Base-by-base conservation (phyloP, 1,140 invertebrate genomes). In the Formica exsecta region DNA sequence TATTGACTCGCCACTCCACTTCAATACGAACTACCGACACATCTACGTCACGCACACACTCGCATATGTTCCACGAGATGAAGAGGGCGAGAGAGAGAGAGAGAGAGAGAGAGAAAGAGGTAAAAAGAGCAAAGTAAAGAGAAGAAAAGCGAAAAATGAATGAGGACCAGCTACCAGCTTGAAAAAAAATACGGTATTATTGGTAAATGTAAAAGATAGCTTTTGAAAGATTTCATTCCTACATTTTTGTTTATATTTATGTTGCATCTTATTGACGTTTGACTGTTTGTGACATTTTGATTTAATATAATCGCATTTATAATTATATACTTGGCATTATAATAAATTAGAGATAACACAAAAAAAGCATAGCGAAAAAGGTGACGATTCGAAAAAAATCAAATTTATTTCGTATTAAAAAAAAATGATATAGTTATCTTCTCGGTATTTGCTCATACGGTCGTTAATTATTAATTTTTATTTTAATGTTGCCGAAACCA, bases 1-100 rank as follows among this genome's bases (percentile, higher is more conserved):
- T 94, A 95, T 95, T 95, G 93, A 94, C 94, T 94, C 92, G 93
- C 92, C 93, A 94, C 93, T 95, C 92, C 89, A 93, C 92, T 92
- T 93, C 91, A 92, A 88, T 89, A 91, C 91, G 89, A 70, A 91
- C 87, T 85, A 87, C 87, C 86, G 87, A 87, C 85, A 86, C 86
- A 88, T 89, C 80, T 59, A 83, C 75, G 61, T 64, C 36, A 77
- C 68, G 74, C 81, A 51, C 76, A 68, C 65, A 54, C 79, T 65
- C 79, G 79, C 70, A 61, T 83, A 83, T 68, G 54, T 86, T 36
- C 62, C 36, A 66, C 32, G 62, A 84, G 59, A 89, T 25, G 41
- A 25, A 8, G 32, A 16, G 48, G 57, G 68, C 44, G 32, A 41
- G 59, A 64, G 16, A 73, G 76, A 65, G 66, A 57, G 22, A 65